Conservation (phyloP, 2,797 vertebrate species). For the Chaetodon trifasciatus region DNA sequence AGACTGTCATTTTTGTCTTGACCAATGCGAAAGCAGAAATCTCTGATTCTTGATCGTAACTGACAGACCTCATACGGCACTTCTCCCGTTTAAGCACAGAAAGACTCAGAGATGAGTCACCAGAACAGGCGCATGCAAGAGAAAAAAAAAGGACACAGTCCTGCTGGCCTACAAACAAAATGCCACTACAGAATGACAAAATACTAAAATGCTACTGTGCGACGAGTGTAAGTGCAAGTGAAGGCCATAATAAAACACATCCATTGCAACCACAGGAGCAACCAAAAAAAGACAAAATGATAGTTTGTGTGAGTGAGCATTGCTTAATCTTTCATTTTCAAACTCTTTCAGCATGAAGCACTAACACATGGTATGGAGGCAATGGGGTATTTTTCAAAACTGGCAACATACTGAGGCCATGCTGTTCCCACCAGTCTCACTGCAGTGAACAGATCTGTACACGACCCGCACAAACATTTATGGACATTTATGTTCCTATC, state of each 20-base stretch:
- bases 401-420: neutral
- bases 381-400: conserved; percentile 15
- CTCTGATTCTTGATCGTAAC: conserved; percentile 18
- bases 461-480: neutral
- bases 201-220: neutral
- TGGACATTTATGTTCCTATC: neutral
- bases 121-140: neutral
- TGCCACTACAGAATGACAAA: conserved; percentile 5
- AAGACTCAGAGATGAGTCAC: conserved; percentile 43
- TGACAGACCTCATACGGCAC: conserved; percentile 24
- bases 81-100: conserved; percentile 1
- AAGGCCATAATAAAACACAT: neutral
- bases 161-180: neutral
- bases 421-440: conserved; percentile 5
- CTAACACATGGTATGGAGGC: neutral
- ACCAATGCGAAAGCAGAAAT: neutral
- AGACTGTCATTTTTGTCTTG: neutral
- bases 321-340: neutral
- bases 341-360: neutral
- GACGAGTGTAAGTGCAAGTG: neutral
- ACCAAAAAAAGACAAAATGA: neutral
- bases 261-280: neutral
- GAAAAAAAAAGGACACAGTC: neutral
- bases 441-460: neutral
- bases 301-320: neutral